Conservation (phyloP, 2,113 vertebrate genomes). For the Scartelaos histophorus region DNA sequence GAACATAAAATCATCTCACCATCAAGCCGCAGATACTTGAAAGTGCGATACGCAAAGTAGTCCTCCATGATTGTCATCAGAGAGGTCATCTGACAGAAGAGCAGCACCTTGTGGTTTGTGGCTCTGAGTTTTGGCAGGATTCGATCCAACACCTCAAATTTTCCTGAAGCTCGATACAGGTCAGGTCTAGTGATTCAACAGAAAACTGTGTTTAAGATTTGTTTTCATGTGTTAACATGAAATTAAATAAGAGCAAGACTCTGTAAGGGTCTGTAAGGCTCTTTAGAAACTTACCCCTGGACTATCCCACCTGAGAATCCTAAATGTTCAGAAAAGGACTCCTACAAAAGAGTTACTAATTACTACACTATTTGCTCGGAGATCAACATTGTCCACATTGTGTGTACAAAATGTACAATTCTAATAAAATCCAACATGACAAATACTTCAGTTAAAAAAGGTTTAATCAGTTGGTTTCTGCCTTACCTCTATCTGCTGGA, state of each 20-base stretch:
- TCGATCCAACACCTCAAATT: conserved; percentile 94
- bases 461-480: neutral
- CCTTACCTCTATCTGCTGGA: conserved; percentile 95
- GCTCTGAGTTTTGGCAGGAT: conserved; percentile 92
- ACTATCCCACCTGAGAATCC: conserved; percentile 95
- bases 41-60: conserved; percentile 93
- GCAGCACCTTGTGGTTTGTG: conserved; percentile 96
- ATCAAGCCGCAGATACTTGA: conserved; percentile 95
- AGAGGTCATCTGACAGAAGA: conserved; percentile 98
- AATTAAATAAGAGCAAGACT: neutral
- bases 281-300: conserved; percentile 82
- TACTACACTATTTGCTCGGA: neutral
- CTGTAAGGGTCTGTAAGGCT: no score
- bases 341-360: conserved; percentile 70
- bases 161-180: conserved; percentile 93
- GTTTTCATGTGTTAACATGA: neutral
- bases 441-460: neutral
- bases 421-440: neutral
- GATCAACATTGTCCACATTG: neutral
- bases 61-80: conserved; percentile 99
- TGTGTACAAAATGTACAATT: no score
- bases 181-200: conserved; percentile 67
- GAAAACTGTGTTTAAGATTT: neutral
- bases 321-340: conserved; percentile 96
- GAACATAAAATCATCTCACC: conserved; percentile 76